Conservation (phyloP, 2,888 invertebrate genomes). For the Caradrina clavipalpis region DNA sequence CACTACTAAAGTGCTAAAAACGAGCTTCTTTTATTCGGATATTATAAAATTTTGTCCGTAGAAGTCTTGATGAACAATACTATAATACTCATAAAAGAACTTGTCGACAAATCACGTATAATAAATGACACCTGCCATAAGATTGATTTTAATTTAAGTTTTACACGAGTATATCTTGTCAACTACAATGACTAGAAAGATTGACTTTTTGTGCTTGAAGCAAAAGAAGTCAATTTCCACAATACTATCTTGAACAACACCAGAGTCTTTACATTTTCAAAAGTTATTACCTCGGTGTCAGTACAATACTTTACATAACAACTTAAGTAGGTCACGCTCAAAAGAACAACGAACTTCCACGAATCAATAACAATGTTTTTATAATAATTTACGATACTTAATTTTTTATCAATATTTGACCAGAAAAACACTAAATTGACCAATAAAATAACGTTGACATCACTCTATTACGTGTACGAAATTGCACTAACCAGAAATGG, state of each 20-base stretch:
- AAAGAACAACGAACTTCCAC: conserved; percentile 21
- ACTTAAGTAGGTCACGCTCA: conserved; percentile 27
- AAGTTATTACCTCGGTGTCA: conserved; percentile 22
- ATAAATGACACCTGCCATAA: conserved; percentile 6
- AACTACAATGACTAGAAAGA: conserved; percentile 22
- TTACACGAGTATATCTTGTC: conserved; percentile 11
- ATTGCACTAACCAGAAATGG: conserved; percentile 60
- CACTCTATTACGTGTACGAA: conserved; percentile 57
- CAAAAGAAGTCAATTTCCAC: conserved; percentile 28
- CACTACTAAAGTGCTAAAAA: neutral
- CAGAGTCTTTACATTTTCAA: conserved; percentile 11
- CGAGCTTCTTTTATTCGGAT: neutral
- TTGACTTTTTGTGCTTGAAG: conserved; percentile 28
- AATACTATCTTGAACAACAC: conserved; percentile 7
- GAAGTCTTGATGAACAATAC: neutral
- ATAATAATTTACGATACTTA: conserved; percentile 16
- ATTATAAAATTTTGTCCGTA: neutral
- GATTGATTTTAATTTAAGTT: conserved; percentile 15
- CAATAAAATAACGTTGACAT: conserved; percentile 68
- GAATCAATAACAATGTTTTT: conserved; percentile 39
- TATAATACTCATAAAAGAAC: neutral
- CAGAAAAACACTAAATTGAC: conserved; percentile 41
- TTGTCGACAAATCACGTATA: neutral
- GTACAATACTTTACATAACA: conserved; percentile 26
- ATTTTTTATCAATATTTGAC: conserved; percentile 24